Evolutionary conservation across 2,797 vertebrate species (phyloP).

Genomic region (Coracias cyanogaster): DNA sequence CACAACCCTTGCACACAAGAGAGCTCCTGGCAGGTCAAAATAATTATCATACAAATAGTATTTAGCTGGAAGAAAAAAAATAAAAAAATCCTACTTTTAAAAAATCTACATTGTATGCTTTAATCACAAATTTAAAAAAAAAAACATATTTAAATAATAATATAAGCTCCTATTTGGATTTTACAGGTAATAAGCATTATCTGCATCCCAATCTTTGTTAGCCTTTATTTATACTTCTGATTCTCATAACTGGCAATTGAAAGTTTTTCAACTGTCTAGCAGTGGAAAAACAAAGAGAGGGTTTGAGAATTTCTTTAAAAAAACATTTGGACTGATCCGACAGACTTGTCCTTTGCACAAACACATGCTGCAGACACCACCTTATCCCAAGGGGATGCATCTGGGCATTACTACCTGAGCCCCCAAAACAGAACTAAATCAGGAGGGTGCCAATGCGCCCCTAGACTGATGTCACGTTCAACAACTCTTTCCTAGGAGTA

Average conservation of each 20-base stretch:
- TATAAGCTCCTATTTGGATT: neutral
- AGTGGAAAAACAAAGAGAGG: neutral
- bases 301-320: neutral
- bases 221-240: neutral
- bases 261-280: neutral
- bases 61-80: conserved; percentile 84
- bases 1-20: conserved; percentile 91
- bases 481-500: neutral
- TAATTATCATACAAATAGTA: conserved; percentile 98
- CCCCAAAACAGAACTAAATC: neutral
- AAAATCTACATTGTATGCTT: neutral
- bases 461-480: neutral
- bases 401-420: neutral
- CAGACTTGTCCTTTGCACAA: neutral
- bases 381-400: neutral
- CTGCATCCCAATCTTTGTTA: neutral
- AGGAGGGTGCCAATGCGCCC: neutral
- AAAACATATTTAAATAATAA: neutral
- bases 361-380: rapidly evolving
- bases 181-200: neutral
- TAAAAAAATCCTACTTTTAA: neutral
- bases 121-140: neutral
- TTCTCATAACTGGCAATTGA: neutral
- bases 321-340: neutral
- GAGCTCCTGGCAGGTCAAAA: conserved; percentile 94